Base-by-base conservation (phyloP, 2,113 vertebrate genomes). In the Oryzias melastigma region DNA sequence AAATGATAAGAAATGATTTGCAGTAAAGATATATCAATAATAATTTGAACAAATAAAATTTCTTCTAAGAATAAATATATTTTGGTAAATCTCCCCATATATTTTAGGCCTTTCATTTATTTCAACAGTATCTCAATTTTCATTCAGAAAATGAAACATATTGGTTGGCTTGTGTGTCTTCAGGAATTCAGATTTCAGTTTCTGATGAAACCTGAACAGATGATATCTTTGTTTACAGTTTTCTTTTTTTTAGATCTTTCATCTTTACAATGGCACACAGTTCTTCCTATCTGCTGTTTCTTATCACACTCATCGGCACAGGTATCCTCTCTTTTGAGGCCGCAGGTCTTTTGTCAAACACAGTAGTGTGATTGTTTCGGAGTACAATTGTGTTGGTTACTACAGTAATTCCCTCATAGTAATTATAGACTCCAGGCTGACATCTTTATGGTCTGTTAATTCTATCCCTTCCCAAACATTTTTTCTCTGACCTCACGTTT, bases 311-410 rank as follows among this genome's bases (percentile, higher is more conserved):
- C 13, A 40, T 29, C 19, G 45, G 12, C n/a, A 49, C 56, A 53
- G 7, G n/a, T 45, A 13, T 27, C 41, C 48, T 58, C 20, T 20
- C 25, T 13, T n/a, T 25, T n/a, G 16, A 48, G 42, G 18, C 20
- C 54, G 59, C 22, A 16, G 8, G 53, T 68, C 65, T 75, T 58
- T 52, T 66, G 43, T 66, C 44, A 51, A 35, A 80, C 51, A 89
- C 75, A 86, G 75, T 73, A 44, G 45, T 43, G 57, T 20, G 62
- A 83, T 80, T 86, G 82, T 86, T 82, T n/a, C 10, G 65, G 29
- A 59, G 14, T 67, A 69, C 85, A 89, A 81, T 85, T 89, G 78
- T 71, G 72, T 85, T 68, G 73, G 67, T 1, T 1, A 44, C 59
- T 43, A 17, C 45, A 64, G 76, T 73, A 78, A 75, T 84, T 84